Evolutionary conservation across 2,797 vertebrate genomes (phyloP).

Genomic region (Siniperca undulata): DNA sequence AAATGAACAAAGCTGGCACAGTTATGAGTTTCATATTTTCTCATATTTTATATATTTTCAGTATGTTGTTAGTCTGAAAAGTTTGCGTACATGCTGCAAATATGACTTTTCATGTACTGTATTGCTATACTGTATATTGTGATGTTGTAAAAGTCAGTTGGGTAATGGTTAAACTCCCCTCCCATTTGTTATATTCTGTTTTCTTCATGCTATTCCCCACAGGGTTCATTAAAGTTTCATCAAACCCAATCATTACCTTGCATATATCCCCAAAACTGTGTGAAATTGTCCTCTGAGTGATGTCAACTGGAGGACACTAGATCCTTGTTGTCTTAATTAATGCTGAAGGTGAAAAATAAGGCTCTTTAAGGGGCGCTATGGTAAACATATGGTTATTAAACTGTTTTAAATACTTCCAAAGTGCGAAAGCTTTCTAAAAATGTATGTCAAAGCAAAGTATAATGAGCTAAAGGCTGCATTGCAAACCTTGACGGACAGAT

Average conservation of each 20-base stretch:
- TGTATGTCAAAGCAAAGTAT: slow-evolving; percentile 1
- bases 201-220: slow-evolving; percentile 33
- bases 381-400: slow-evolving; percentile 59
- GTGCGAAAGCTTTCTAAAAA: slow-evolving; percentile 10
- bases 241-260: slow-evolving; percentile 59
- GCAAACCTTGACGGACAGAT: background rate
- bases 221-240: slow-evolving; percentile 74
- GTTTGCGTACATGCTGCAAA: slow-evolving; percentile 1
- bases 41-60: background rate
- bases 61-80: background rate
- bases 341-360: slow-evolving; percentile 56
- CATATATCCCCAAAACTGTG: slow-evolving; percentile 45
- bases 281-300: slow-evolving; percentile 64
- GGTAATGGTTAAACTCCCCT: background rate
- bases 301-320: slow-evolving; percentile 56
- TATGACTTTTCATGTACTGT: background rate
- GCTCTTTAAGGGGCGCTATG: slow-evolving; percentile 43
- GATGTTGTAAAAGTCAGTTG: slow-evolving; percentile 1
- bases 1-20: slow-evolving; percentile 25
- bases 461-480: slow-evolving; percentile 14
- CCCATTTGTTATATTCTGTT: slow-evolving; percentile 31
- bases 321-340: slow-evolving; percentile 67
- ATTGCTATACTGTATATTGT: background rate
- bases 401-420: slow-evolving; percentile 50
- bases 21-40: background rate